Percentiles rank a stretch among this genome's conserved stretches.
phyloP scores from a whole-genome alignment of 2,888 invertebrate genomes.

The Coelinius sp. region DNA sequence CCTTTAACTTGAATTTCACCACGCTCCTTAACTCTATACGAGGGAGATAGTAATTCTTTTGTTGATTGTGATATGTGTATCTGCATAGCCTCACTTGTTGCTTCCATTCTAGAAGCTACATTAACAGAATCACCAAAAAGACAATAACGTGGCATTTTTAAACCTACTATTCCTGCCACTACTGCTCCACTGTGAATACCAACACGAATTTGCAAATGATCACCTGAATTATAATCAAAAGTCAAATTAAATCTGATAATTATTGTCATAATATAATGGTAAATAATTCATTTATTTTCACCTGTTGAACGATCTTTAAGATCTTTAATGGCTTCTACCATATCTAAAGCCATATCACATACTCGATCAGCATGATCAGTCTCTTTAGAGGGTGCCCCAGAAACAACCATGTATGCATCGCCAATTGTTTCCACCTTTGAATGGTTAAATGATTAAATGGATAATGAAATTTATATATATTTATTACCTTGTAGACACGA shows the following conservation, averaged over 20 bases:
- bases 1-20: slow-evolving; percentile 93
- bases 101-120: slow-evolving; percentile 94
- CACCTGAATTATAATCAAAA: slow-evolving; percentile 73
- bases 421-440: slow-evolving; percentile 98
- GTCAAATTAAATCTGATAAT: background rate
- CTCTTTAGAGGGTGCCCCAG: slow-evolving; percentile 93
- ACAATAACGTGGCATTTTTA: slow-evolving; percentile 90
- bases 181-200: slow-evolving; percentile 94
- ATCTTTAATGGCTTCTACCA: slow-evolving; percentile 93
- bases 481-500: slow-evolving; percentile 90
- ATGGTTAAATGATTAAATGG: too few relatives aligned
- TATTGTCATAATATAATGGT: background rate
- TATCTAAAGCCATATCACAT: slow-evolving; percentile 96
- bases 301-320: slow-evolving; percentile 94
- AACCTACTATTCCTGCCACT: slow-evolving; percentile 93
- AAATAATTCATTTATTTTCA: slow-evolving; percentile 56
- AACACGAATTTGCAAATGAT: slow-evolving; percentile 86
- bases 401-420: slow-evolving; percentile 98
- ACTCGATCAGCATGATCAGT: slow-evolving; percentile 92
- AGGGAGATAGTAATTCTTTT: slow-evolving; percentile 80
- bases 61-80: slow-evolving; percentile 96
- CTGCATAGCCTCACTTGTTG: slow-evolving; percentile 92
- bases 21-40: slow-evolving; percentile 83
- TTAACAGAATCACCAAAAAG: slow-evolving; percentile 93
- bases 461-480: too few relatives aligned